phyloP scores from a whole-genome alignment of 2,113 vertebrate genomes.

The Halichoeres trimaculatus region DNA sequence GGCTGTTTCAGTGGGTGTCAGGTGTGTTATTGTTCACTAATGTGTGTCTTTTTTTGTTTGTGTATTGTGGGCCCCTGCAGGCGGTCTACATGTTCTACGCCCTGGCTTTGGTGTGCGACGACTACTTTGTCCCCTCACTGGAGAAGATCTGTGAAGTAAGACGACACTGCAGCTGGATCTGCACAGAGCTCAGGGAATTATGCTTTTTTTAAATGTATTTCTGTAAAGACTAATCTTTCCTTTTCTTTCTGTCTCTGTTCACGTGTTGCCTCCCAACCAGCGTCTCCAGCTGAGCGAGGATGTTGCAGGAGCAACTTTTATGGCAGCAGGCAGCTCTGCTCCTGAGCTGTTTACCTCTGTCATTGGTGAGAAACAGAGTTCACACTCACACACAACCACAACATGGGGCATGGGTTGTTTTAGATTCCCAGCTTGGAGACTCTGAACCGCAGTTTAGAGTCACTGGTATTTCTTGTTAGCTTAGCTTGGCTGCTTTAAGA shows the following conservation, averaged over 20 bases:
- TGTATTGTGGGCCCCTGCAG: constrained; percentile 78
- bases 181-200: background rate
- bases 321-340: constrained; percentile 98
- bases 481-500: no score
- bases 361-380: constrained; percentile 87
- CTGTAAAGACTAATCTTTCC: background rate
- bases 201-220: background rate
- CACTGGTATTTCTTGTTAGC: no score
- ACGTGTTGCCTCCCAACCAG: constrained; percentile 69
- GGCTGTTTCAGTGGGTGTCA: background rate
- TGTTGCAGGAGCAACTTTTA: constrained; percentile 97
- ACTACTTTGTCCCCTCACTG: constrained; percentile 97
- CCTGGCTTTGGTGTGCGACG: constrained; percentile 95
- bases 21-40: background rate
- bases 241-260: background rate
- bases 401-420: background rate
- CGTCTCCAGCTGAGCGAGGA: constrained; percentile 96
- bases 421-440: no score
- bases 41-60: constrained; percentile 9
- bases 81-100: constrained; percentile 99
- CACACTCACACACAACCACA: background rate
- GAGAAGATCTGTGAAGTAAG: constrained; percentile 97
- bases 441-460: no score
- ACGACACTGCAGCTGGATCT: constrained; percentile 10
- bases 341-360: constrained; percentile 98